phyloP scores from a whole-genome alignment of 53 echinoderm and acorn worm species.

The Crossaster papposus region DNA sequence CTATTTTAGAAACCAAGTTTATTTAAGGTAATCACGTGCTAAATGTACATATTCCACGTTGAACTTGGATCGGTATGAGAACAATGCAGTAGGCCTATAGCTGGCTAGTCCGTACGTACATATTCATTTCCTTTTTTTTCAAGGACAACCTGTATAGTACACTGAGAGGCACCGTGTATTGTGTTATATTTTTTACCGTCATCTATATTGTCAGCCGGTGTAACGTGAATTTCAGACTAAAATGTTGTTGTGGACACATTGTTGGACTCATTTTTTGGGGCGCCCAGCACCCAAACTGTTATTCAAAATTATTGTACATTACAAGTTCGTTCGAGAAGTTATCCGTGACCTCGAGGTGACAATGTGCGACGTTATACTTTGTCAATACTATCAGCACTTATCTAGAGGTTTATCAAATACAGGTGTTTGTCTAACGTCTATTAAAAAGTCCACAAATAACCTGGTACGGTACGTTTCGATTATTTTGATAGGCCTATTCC shows the following conservation, averaged over 20 bases:
- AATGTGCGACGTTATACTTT: neutral
- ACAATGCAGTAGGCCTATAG: neutral
- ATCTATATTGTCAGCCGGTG: no score
- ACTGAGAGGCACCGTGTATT: no score
- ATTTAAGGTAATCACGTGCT: neutral
- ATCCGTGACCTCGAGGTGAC: neutral
- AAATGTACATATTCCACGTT: neutral
- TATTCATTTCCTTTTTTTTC: neutral
- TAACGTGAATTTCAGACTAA: no score
- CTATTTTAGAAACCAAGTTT: neutral
- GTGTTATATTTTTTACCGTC: no score
- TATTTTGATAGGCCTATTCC: neutral
- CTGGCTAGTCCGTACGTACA: neutral
- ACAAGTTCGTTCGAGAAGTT: neutral
- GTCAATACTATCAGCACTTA: neutral
- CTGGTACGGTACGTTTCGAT: neutral
- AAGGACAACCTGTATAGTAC: no score
- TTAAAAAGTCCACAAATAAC: neutral
- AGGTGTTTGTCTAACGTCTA: neutral
- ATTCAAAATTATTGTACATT: neutral
- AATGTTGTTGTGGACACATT: no score
- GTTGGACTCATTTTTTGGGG: no score
- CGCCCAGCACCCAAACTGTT: neutral
- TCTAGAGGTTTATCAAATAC: neutral
- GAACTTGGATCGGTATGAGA: neutral